These are phyloP conservation scores for Leucozona laternaria DNA, from an alignment of 2,888 invertebrate species.

Conservation along the genomic window DNA sequence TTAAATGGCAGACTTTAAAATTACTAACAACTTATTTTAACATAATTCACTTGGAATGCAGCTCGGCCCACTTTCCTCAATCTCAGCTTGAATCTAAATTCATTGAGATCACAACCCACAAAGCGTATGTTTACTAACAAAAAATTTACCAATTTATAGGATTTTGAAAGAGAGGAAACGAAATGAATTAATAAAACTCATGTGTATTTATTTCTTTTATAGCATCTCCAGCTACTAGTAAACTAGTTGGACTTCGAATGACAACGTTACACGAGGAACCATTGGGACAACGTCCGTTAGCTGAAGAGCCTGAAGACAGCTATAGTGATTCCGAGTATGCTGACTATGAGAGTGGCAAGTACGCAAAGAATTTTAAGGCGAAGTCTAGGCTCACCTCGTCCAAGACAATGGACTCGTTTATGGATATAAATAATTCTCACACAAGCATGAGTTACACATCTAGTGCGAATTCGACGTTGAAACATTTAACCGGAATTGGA, in stretches of 20 bases:
- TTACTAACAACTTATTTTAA: conserved; percentile 53
- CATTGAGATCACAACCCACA: conserved; percentile 93
- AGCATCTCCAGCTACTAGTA: conserved; percentile 94
- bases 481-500: conserved; percentile 82
- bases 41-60: conserved; percentile 86
- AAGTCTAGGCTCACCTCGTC: conserved; percentile 88
- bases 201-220: conserved; percentile 26
- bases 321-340: conserved; percentile 84
- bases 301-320: conserved; percentile 83
- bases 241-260: conserved; percentile 92
- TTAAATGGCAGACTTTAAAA: background rate
- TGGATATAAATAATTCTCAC: conserved; percentile 87
- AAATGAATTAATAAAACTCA: background rate
- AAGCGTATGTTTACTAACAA: conserved; percentile 90
- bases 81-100: conserved; percentile 97
- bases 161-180: background rate
- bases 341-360: conserved; percentile 83
- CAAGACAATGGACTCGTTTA: conserved; percentile 93
- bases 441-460: conserved; percentile 81
- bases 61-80: conserved; percentile 99
- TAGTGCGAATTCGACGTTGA: conserved; percentile 82
- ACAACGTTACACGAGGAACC: conserved; percentile 96
- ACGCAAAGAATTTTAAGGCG: conserved; percentile 79
- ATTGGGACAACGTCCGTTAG: conserved; percentile 84
- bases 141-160: background rate